Base-by-base conservation (phyloP, 2,888 invertebrate species). In the Drosophila aldrichi region DNA sequence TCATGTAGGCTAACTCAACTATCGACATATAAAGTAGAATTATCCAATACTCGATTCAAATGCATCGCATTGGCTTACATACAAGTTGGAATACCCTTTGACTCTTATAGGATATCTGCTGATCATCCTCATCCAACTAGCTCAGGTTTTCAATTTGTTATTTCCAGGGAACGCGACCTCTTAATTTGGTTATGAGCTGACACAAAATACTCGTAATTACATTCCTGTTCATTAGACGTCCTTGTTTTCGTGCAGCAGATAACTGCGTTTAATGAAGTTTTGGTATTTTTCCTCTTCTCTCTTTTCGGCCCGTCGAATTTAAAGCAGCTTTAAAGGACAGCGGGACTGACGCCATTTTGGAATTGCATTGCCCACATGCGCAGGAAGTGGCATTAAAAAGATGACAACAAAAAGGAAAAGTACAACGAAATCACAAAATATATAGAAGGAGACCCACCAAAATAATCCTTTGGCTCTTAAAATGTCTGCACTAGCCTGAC, bases 141-240 rank as follows among this genome's bases (percentile, higher is more conserved):
- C 36, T 18, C 22, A 5, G 32, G 5, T 16, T 18, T 22, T 12
- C 7, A 3, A 40, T n/a, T 25, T 34, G 38, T 57, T 48, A 36
- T 57, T 56, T 12, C 25, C 38, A n/a, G 7, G 9, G 1, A 40
- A 43, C 51, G 63, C 65, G 61, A 67, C 63, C 75, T 76, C 71
- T 80, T 86, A 81, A 85, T 77, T 81, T 79, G 44, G 73, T 81
- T 84, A 77, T 52, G 72, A 32, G 69, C 55, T 72, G 73, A 49
- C 77, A 84, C 81, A 84, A 81, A 88, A 88, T 64, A 81, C 88
- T 91, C 74, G 73, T 91, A 91, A 91, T 91, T 91, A 79, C 90
- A 91, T 91, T 91, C 90, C 91, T 82, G 89, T 86, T 91, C 86
- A 89, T 91, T 92, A 91, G 88, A 73, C 83, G 70, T 83, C 78